These are phyloP conservation scores for Ceratosolen fusciceps DNA, from an alignment of 1,140 invertebrate genomes.

Conservation along the genomic window DNA sequence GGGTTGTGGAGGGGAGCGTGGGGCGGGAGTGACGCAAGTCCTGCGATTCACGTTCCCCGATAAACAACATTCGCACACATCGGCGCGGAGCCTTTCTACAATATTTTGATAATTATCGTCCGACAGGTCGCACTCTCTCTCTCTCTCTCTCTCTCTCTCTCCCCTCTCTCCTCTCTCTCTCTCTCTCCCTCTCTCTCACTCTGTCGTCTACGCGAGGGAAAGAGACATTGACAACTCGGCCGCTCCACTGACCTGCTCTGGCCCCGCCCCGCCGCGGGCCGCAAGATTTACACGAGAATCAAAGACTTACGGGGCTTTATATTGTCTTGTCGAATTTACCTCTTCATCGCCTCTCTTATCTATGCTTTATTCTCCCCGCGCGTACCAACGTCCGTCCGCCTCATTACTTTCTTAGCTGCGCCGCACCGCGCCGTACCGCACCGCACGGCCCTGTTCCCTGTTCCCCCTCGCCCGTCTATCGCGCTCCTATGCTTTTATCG, in stretches of 20 bases:
- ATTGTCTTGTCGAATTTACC: conserved; percentile 1
- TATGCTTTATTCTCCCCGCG: too few species aligned
- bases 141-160: not conserved
- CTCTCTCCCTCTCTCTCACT: conserved; percentile 2
- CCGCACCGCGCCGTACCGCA: too few species aligned
- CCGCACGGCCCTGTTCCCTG: too few species aligned
- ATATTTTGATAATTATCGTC: conserved; percentile 42
- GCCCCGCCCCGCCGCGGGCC: not conserved
- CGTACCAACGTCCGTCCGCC: too few species aligned
- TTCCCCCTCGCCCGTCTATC: too few species aligned
- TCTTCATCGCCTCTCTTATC: not conserved
- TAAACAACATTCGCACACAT: conserved; percentile 14
- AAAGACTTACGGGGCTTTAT: not conserved
- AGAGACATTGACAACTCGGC: conserved; percentile 22
- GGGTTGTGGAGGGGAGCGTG: not conserved
- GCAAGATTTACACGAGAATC: conserved; percentile 21
- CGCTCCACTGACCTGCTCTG: conserved; percentile 45
- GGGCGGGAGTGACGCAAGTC: conserved; percentile 20
- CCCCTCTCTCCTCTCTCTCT: not conserved
- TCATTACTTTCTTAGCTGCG: too few species aligned
- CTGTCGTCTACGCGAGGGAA: too few species aligned
- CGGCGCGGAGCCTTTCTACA: not conserved
- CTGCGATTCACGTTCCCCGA: conserved; percentile 37
- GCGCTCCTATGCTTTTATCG: too few species aligned
- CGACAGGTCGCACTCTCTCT: conserved; percentile 4